A percentile compares a stretch with the other conserved stretches of the same genome.
Evolutionary conservation across 1,140 invertebrate species (phyloP).

Genomic region (Bombus huntii): DNA sequence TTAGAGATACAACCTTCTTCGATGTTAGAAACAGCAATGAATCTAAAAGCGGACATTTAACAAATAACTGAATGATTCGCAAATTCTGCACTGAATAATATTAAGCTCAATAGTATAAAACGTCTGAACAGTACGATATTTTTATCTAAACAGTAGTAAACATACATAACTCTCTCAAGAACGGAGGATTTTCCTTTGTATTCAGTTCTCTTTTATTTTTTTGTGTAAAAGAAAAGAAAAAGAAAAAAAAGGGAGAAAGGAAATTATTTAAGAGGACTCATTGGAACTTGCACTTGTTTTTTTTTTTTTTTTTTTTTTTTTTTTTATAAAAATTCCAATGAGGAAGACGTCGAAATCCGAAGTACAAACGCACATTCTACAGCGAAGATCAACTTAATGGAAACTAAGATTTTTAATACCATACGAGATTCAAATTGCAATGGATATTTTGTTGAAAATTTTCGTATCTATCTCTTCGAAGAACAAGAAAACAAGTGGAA

Average conservation of each 20-base stretch:
- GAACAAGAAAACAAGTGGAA: background rate
- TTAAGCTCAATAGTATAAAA: slow-evolving; percentile 23
- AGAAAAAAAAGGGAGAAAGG: too few species aligned
- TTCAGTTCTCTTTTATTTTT: background rate
- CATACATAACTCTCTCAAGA: too few species aligned
- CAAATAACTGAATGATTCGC: background rate
- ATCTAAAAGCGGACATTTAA: background rate
- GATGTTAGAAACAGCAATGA: background rate
- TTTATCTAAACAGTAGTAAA: background rate
- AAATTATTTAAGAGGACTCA: too few species aligned
- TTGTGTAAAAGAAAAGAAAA: background rate
- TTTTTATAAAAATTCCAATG: background rate
- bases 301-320: too few species aligned
- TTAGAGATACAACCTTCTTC: background rate
- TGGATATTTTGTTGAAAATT: background rate
- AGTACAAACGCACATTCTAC: slow-evolving; percentile 17
- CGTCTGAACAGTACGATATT: slow-evolving; percentile 4
- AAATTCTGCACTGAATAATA: slow-evolving; percentile 23
- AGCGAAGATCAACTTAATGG: background rate
- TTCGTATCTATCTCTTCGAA: background rate
- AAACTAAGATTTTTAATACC: background rate
- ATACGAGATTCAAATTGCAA: background rate
- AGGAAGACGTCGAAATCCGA: background rate
- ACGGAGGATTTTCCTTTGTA: too few species aligned
- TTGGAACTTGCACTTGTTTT: too few species aligned